Base-by-base conservation (phyloP, 2,797 vertebrate genomes). In the Spinibarbus caldwelli region DNA sequence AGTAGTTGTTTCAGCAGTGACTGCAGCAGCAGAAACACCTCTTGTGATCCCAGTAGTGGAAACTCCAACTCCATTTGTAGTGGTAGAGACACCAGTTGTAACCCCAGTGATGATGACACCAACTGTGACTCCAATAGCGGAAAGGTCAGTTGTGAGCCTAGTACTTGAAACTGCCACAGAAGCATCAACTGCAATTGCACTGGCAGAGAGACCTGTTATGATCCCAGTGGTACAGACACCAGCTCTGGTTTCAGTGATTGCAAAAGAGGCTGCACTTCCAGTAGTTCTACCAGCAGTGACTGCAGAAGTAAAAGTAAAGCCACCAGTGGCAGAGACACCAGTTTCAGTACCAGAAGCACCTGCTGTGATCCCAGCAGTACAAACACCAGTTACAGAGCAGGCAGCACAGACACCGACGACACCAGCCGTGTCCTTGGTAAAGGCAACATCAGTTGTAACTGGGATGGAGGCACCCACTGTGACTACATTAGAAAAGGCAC, bases 341-440 rank as follows among this genome's bases (percentile, higher is more conserved):
- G 11, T 29, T 78, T 29, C n/a, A 83, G 5, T n/a, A 23, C 31
- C 85, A n/a, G 86, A 47, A 49, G 52, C 47, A 38, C 80, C 86
- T 47, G 75, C 17, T 26, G 67, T 26, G n/a, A 38, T 26, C 41
- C 52, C 43, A 80, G 31, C 4, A 3, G 36, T 72, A 29, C 52
- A 81, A 31, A 72, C 14, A 78, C 49, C 23, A 47, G 10, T 43
- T 36, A 12, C 38, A 31, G 26, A 31, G 15, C 77, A 79, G 2
- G 38, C 8, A 79, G 57, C 10, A 62, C 57, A 47, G 26, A 66
- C 17, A 79, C 77, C n/a, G 43, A 62, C 10, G 21, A 36, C 26
- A 62, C 52, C 52, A 41, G 43, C 17, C 2, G 0, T 36, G 31
- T 6, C 14, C 23, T 47, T 59, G n/a, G 14, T 64, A 49, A 47